Evolutionary conservation across 2,113 vertebrate genomes (phyloP).

Genomic region (Rhinopomastus cyanomelas): DNA sequence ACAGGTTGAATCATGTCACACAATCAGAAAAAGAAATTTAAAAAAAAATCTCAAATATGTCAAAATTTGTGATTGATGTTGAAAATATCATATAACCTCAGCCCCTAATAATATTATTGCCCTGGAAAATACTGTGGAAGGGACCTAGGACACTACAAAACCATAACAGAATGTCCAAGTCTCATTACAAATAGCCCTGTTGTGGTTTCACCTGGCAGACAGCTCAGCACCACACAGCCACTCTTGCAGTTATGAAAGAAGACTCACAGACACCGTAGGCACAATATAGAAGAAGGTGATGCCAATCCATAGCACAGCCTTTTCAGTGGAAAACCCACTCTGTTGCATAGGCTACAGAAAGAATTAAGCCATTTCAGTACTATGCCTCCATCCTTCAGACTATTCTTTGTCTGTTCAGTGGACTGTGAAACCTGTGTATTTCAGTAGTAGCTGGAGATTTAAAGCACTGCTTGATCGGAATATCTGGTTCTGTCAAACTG

Average conservation of each 20-base stretch:
- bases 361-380: not conserved
- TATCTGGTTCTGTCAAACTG: not conserved
- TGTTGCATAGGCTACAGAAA: not conserved
- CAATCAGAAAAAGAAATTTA: not conserved
- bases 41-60: not conserved
- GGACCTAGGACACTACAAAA: not conserved
- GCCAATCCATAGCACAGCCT: not conserved
- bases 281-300: not conserved
- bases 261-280: not conserved
- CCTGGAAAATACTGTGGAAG: not conserved
- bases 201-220: not conserved
- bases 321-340: not conserved
- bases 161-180: not conserved
- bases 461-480: not conserved
- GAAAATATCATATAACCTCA: not conserved
- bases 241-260: not conserved
- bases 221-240: not conserved
- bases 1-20: not conserved
- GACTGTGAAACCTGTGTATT: not conserved
- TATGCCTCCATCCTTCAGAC: not conserved
- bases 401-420: not conserved
- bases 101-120: not conserved
- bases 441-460: not conserved
- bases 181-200: not conserved
- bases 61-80: not conserved